phyloP scores from a whole-genome alignment of 1,140 invertebrate species.

The Drosophila tani region DNA sequence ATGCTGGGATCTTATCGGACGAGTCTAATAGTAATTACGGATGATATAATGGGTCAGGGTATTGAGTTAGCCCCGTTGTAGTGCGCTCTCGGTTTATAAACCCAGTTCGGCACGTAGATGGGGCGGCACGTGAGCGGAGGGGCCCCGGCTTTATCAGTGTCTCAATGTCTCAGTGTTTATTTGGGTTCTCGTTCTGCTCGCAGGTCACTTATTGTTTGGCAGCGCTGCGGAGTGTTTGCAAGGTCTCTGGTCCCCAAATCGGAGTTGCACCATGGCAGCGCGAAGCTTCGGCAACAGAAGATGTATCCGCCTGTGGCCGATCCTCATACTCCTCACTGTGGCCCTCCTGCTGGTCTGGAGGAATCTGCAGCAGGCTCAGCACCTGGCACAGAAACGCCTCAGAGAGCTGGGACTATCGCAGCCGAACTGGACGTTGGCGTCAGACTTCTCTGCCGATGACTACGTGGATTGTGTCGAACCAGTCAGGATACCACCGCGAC shows the following conservation, averaged over 20 bases:
- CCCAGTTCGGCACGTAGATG: slow-evolving; percentile 6
- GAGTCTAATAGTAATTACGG: slow-evolving; percentile 13
- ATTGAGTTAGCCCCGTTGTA: neutral
- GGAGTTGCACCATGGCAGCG: slow-evolving; percentile 9
- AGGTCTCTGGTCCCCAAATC: neutral
- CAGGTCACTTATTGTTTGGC: slow-evolving; percentile 10
- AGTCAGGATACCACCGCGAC: neutral
- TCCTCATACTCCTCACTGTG: slow-evolving; percentile 33
- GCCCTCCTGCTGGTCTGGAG: slow-evolving; percentile 28
- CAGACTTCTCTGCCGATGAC: neutral
- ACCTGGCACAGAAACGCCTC: neutral
- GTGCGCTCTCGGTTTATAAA: neutral
- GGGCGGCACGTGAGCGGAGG: neutral
- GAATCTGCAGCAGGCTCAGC: slow-evolving; percentile 37
- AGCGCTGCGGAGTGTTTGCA: neutral
- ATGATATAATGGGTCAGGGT: slow-evolving; percentile 17
- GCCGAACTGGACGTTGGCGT: neutral
- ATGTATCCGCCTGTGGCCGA: slow-evolving; percentile 16
- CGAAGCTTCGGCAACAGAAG: slow-evolving; percentile 12
- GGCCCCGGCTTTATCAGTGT: neutral
- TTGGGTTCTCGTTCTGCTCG: neutral
- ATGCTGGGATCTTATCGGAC: slow-evolving; percentile 14
- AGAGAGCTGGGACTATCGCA: neutral
- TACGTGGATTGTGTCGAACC: neutral
- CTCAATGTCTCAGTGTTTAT: slow-evolving; percentile 2